Evolutionary conservation across 2,113 vertebrate genomes (phyloP).

Genomic region (Ictalurus punctatus): DNA sequence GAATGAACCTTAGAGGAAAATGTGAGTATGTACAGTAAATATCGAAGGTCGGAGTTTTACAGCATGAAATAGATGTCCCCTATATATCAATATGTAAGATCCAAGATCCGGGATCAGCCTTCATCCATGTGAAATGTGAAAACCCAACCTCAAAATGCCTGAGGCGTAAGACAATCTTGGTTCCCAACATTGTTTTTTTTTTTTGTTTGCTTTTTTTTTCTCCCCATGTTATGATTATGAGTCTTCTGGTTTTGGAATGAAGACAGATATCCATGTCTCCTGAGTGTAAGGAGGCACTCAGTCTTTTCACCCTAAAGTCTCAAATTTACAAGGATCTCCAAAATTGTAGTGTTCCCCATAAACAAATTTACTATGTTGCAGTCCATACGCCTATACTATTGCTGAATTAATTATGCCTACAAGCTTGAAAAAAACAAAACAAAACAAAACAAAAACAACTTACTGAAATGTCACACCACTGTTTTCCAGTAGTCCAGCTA

Average conservation of each 20-base stretch:
- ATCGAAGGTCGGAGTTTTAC: background rate
- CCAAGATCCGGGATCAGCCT: background rate
- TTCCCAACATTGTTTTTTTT: background rate
- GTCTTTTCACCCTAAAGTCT: conserved; percentile 1
- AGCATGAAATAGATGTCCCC: background rate
- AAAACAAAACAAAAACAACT: background rate
- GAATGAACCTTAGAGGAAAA: background rate
- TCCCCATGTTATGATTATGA: background rate
- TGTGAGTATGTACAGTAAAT: background rate
- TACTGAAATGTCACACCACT: background rate
- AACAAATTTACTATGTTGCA: background rate
- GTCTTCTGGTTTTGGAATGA: conserved; percentile 13
- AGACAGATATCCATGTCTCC: background rate
- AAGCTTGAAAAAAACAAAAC: background rate
- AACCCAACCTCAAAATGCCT: background rate
- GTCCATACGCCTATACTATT: background rate
- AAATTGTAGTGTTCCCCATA: background rate
- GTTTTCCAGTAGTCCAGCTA: conserved; percentile 11
- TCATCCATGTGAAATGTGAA: background rate
- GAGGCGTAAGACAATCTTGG: background rate
- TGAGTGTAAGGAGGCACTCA: background rate
- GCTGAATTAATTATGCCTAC: background rate
- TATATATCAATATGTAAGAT: background rate
- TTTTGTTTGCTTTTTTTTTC: background rate
- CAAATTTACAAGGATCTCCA: background rate